Evolutionary conservation across 2,888 invertebrate species (phyloP).

Genomic region (Sipunculus nudus): DNA sequence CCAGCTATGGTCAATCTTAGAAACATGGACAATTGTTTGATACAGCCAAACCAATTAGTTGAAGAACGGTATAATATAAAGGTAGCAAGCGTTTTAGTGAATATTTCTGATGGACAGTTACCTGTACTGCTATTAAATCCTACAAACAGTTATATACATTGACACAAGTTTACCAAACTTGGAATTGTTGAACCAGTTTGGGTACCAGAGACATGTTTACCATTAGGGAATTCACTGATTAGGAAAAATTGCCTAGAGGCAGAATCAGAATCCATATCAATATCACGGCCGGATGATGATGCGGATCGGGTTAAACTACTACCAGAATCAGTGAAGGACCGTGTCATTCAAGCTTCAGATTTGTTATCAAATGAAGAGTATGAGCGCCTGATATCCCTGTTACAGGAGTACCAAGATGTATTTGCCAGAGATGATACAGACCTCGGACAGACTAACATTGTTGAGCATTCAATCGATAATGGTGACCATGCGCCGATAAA

Average conservation of each 20-base stretch:
- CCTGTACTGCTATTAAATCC: neutral
- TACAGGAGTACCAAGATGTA: neutral
- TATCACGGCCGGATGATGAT: no score
- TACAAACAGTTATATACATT: neutral
- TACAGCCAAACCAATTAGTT: no score
- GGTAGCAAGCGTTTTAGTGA: no score
- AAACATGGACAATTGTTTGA: no score
- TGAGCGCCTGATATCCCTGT: neutral
- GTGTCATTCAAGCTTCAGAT: no score
- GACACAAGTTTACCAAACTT: neutral
- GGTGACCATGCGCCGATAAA: constrained; percentile 9
- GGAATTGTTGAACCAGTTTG: neutral
- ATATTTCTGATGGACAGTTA: no score
- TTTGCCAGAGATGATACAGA: constrained; percentile 6
- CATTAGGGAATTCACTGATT: neutral
- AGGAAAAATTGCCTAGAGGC: neutral
- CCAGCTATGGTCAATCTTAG: neutral
- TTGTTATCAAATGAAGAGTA: neutral
- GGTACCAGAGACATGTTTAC: neutral
- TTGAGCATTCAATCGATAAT: constrained; percentile 12
- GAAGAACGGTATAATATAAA: no score
- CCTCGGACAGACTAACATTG: neutral
- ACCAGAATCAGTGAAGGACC: no score
- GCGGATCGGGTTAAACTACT: no score
- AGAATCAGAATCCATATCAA: no score